A percentile compares a stretch with the other conserved stretches of the same genome.
Evolutionary conservation across 2,113 vertebrate genomes (phyloP).

Genomic region (Abramis brama): DNA sequence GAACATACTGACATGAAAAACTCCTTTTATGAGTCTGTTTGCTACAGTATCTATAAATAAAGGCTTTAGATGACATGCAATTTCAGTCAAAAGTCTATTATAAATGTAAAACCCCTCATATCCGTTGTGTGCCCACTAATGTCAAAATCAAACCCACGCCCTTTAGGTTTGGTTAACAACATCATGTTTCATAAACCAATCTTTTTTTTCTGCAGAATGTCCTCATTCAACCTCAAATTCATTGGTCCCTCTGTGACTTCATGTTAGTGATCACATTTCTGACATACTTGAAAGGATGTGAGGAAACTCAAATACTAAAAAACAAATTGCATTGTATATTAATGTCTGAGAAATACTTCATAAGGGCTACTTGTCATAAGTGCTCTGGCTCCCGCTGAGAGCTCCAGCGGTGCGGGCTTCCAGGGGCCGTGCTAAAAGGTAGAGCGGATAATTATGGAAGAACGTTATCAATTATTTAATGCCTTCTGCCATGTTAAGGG

Average conservation of each 20-base stretch:
- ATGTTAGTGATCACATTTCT: background rate
- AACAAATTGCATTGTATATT: background rate
- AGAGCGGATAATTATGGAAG: constrained; percentile 64
- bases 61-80: too few relatives aligned
- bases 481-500: constrained; percentile 58
- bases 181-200: background rate
- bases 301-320: background rate
- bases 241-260: background rate
- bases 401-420: constrained; percentile 39
- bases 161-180: background rate
- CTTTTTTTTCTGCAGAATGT: background rate
- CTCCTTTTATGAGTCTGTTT: too few relatives aligned
- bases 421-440: constrained; percentile 61
- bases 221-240: background rate
- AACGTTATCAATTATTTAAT: constrained; percentile 72
- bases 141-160: too few relatives aligned
- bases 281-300: background rate
- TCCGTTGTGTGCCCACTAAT: too few relatives aligned
- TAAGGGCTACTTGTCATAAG: constrained; percentile 5
- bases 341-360: constrained; percentile 9
- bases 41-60: too few relatives aligned
- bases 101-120: too few relatives aligned
- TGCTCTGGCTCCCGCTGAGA: background rate
- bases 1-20: too few relatives aligned
- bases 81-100: too few relatives aligned